Evolutionary conservation across 92 coral and sea anemone genomes (phyloP).

Genomic region (Porites cylindrica): DNA sequence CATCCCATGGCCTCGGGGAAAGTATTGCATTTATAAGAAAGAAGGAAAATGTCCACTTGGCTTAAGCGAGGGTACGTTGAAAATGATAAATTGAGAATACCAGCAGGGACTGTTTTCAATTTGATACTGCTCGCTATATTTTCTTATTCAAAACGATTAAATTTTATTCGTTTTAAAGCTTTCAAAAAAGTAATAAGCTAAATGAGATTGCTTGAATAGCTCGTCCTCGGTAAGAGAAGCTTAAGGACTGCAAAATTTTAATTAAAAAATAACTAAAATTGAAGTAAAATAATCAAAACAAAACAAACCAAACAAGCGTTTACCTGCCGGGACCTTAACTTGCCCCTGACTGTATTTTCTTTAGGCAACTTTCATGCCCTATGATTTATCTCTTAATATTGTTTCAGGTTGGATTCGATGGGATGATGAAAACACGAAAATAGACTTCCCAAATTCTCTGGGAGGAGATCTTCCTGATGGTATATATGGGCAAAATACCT

Average conservation of each 20-base stretch:
- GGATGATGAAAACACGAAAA: conserved; percentile 85
- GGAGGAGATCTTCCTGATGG: conserved; percentile 87
- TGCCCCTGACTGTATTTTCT: too few species aligned
- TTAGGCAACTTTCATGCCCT: neutral
- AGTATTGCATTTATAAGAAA: conserved; percentile 84
- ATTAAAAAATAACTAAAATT: too few species aligned
- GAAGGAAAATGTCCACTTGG: conserved; percentile 77
- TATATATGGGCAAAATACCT: conserved; percentile 78
- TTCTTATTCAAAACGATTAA: neutral
- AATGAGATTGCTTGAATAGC: too few species aligned
- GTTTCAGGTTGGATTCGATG: conserved; percentile 83
- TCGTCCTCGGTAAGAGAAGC: too few species aligned
- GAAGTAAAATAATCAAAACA: too few species aligned
- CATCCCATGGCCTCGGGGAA: conserved; percentile 81
- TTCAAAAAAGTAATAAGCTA: too few species aligned
- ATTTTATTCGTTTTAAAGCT: too few species aligned
- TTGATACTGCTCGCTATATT: neutral
- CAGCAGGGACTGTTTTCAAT: too few species aligned
- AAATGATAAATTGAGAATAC: too few species aligned
- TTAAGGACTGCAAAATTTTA: too few species aligned
- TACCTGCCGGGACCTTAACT: too few species aligned
- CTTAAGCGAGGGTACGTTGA: conserved; percentile 63
- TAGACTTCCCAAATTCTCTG: conserved; percentile 71
- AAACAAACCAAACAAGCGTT: too few species aligned
- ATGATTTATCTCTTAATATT: neutral